Percentiles rank a stretch among this genome's conserved stretches.
phyloP scores from a whole-genome alignment of 2,888 invertebrate species.

The Archips xylosteana region DNA sequence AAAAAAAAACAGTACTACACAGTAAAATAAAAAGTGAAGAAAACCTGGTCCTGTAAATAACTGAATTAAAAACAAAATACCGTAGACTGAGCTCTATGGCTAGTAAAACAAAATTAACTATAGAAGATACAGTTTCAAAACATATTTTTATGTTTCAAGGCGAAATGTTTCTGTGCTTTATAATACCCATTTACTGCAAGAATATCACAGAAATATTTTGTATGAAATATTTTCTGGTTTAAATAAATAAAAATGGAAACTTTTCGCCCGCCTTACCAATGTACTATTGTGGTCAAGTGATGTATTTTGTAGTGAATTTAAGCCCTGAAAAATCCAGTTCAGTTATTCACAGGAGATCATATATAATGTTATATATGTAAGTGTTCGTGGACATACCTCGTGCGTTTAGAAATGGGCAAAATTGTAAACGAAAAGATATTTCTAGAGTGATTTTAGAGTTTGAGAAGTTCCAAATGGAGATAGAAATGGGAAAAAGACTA shows the following conservation, averaged over 20 bases:
- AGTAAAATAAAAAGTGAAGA: conserved; percentile 57
- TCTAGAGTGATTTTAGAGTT: too few species aligned
- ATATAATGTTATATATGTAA: conserved; percentile 38
- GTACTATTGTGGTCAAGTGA: conserved; percentile 36
- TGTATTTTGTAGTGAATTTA: conserved; percentile 35
- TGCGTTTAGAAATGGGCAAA: conserved; percentile 21
- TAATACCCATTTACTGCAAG: background rate
- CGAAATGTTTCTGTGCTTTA: conserved; percentile 23
- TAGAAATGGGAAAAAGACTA: too few species aligned
- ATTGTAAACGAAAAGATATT: background rate
- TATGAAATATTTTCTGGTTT: background rate
- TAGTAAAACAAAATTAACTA: conserved; percentile 43
- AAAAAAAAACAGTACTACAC: conserved; percentile 59
- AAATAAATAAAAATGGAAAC: conserved; percentile 14
- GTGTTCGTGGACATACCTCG: conserved; percentile 29
- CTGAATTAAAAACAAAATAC: conserved; percentile 60
- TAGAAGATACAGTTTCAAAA: conserved; percentile 47
- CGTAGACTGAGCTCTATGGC: conserved; percentile 67
- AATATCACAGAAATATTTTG: too few species aligned
- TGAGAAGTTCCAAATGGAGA: too few species aligned
- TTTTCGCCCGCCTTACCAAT: conserved; percentile 19
- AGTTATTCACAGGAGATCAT: conserved; percentile 77
- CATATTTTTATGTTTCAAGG: conserved; percentile 36
- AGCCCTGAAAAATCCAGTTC: conserved; percentile 54
- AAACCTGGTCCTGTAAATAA: conserved; percentile 75